Evolutionary conservation across 2,888 invertebrate species (phyloP).

Genomic region (Tenthredo livida): DNA sequence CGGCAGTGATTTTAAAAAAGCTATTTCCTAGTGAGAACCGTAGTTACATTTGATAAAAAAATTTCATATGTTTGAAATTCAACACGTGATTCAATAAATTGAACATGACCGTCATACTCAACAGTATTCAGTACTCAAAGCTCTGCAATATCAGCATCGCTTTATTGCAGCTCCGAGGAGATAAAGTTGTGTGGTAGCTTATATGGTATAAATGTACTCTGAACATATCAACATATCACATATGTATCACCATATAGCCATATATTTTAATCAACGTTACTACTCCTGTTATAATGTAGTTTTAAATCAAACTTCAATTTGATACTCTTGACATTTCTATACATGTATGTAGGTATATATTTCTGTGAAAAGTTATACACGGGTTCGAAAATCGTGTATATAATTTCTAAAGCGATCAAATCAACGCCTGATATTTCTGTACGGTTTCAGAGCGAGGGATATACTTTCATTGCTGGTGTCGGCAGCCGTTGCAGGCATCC

Average conservation of each 20-base stretch:
- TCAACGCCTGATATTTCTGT: not conserved
- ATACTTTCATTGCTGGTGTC: constrained; percentile 31
- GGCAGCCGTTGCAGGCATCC: constrained; percentile 4
- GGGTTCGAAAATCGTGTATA: not conserved
- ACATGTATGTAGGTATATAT: no score
- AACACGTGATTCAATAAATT: not conserved
- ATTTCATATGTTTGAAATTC: not conserved
- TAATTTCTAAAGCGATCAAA: not conserved
- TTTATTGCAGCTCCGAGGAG: no score
- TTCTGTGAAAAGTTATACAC: not conserved
- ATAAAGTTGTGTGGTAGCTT: no score
- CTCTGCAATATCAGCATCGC: not conserved
- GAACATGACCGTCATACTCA: not conserved
- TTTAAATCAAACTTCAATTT: not conserved
- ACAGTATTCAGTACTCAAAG: not conserved
- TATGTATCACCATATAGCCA: not conserved
- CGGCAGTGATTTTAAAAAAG: no score
- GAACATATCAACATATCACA: no score
- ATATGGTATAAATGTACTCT: no score
- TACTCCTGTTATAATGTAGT: not conserved
- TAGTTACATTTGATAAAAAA: not conserved
- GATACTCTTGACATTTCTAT: not conserved
- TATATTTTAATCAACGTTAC: not conserved
- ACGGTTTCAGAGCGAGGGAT: not conserved
- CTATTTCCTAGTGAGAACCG: not conserved